Conservation (phyloP, 2,113 vertebrate species). For the Suricata suricatta region DNA sequence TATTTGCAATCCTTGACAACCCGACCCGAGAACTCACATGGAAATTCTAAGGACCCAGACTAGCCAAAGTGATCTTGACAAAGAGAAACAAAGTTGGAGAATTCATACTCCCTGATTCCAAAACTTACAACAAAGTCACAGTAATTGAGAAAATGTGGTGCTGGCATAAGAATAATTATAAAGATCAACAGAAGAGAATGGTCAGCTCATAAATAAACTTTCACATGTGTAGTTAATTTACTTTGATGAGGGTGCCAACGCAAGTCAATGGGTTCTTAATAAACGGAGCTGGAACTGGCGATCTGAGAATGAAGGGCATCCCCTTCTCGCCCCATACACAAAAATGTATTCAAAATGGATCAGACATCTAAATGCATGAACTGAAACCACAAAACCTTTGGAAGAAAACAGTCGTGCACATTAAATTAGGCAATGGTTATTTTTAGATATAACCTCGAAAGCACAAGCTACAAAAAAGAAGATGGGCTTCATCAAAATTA, state of each 20-base stretch:
- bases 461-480: background rate
- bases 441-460: background rate
- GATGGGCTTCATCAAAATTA: background rate
- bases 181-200: background rate
- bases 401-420: background rate
- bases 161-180: background rate
- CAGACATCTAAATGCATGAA: background rate
- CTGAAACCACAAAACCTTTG: background rate
- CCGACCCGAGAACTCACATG: background rate
- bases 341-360: background rate
- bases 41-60: background rate
- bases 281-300: background rate
- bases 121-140: background rate
- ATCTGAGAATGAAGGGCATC: background rate
- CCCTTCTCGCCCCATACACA: background rate
- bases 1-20: background rate
- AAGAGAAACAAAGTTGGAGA: background rate
- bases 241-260: background rate
- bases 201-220: background rate
- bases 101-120: background rate
- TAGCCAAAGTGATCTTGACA: background rate
- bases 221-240: background rate
- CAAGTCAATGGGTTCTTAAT: background rate
- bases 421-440: background rate
- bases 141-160: background rate